Base-by-base conservation (phyloP, 2,888 invertebrate species). In the Aelia acuminata region DNA sequence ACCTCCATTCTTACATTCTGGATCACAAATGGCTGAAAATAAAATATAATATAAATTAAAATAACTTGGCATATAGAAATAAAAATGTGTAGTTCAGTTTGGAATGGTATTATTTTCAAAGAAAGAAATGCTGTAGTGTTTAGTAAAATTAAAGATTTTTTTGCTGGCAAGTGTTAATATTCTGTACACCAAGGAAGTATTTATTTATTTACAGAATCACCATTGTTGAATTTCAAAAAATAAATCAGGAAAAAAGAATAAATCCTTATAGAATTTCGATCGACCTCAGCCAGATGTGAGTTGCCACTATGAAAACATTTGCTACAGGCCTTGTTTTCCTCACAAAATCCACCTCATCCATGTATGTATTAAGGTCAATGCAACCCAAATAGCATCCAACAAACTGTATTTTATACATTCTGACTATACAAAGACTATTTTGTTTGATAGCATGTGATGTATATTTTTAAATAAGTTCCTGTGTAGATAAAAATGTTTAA, bases 1-100 rank as follows among this genome's bases (percentile, higher is more conserved):
- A 7, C 91, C 91, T n/a, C 91, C 91, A 88, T 91, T 91, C 43
- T 91, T 90, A 85, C 91, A 91, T 13, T 91, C 89, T 22, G 91
- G 91, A 20, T 91, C 90, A 85, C 91, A 91, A 39, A 91, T 90
- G n/a, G 91, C 91, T 91, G 90, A 91, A 91, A 84, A 90, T 11
- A 84, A 35, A 70, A 90, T 20, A 90, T 90, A 84, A 57, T n/a
- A 48, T 50, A 31, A 87, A 84, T 43, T 87, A 50, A 39, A 75
- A 3, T n/a, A 13, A 43, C 15, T 35, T 26, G 31, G n/a, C n/a
- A n/a, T n/a, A n/a, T n/a, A n/a, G n/a, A n/a, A n/a, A n/a, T n/a
- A n/a, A n/a, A 70, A 87, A 43, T 84, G 35, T 20, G 3, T 53
- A 35, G 13, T 39, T n/a, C 48, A 47, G 11, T 85, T 49, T 43